Base-by-base conservation (phyloP, 2,797 vertebrate species). In the Ptychobarbus kaznakovi region DNA sequence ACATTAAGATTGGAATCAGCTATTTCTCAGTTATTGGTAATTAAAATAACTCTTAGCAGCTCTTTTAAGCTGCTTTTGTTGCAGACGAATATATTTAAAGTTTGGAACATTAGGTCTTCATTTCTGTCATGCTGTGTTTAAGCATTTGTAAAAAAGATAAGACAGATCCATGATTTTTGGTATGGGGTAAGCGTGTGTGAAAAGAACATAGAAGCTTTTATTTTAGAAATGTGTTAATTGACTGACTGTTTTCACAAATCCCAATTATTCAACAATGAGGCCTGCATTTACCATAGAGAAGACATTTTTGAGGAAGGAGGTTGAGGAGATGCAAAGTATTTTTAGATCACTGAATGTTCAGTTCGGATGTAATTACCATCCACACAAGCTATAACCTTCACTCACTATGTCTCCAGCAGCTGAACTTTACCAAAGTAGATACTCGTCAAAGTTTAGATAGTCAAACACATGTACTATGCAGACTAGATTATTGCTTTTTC, bases 401-500 rank as follows among this genome's bases (percentile, higher is more conserved):
- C 28, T n/a, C 74, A 25, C n/a, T 15, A 15, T 7, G 63, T 65
- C 15, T 32, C 8, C 35, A 65, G 22, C 72, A 66, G 7, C 49
- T 56, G 28, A 53, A n/a, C 49, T 56, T 46, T 73, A 74, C 28
- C 28, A 4, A 49, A 40, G 12, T 32, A 65, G 63, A 77, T 42
- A 49, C 69, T 6, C 13, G 51, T 53, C 70, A 73, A 46, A 73
- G 40, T 63, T 61, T 82, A 32, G 51, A 6, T 61, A 82, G 51
- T 72, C 40, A 75, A 66, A 76, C 44, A 66, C 10, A 38, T 22
- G 28, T 38, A 7, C 28, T 51, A n/a, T 35, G 69, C 16, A n/a
- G 28, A 46, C 40, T 61, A 73, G 40, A 22, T 66, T 76, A 65
- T 75, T 51, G 74, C 53, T 72, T 82, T 25, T 42, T 40, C 10